Conservation (phyloP, 2,888 invertebrate species). For the Apamea sordens region DNA sequence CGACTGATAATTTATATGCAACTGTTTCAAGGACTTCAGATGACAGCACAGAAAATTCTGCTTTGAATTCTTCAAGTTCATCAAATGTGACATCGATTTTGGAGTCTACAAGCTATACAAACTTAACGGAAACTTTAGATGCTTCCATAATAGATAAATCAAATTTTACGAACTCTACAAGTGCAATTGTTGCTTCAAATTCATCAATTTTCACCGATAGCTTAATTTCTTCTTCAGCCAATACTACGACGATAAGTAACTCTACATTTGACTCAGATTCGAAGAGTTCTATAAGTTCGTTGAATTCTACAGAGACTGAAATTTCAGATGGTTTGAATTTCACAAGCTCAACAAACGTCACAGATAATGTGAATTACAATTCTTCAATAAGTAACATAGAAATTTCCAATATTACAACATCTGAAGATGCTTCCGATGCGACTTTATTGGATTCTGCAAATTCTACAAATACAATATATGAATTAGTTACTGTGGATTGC, state of each 20-base stretch:
- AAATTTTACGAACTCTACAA: conserved; percentile 32
- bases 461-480: conserved; percentile 14
- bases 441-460: conserved; percentile 15
- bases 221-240: conserved; percentile 31
- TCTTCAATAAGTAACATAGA: conserved; percentile 10
- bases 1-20: conserved; percentile 21
- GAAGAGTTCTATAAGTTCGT: conserved; percentile 9
- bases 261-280: conserved; percentile 31
- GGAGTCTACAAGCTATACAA: conserved; percentile 17
- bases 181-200: conserved; percentile 20
- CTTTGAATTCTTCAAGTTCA: conserved; percentile 32
- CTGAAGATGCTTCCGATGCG: conserved; percentile 17
- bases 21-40: conserved; percentile 17
- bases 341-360: conserved; percentile 28
- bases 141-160: conserved; percentile 21
- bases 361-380: conserved; percentile 18
- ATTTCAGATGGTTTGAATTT: conserved; percentile 38
- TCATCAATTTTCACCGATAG: conserved; percentile 14
- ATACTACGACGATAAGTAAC: conserved; percentile 29
- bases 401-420: conserved; percentile 25
- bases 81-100: conserved; percentile 18
- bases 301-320: conserved; percentile 25
- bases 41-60: conserved; percentile 24
- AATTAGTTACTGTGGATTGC: conserved; percentile 24
- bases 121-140: conserved; percentile 41